Conservation (phyloP, 2,888 invertebrate species). For the Microchrysa polita region DNA sequence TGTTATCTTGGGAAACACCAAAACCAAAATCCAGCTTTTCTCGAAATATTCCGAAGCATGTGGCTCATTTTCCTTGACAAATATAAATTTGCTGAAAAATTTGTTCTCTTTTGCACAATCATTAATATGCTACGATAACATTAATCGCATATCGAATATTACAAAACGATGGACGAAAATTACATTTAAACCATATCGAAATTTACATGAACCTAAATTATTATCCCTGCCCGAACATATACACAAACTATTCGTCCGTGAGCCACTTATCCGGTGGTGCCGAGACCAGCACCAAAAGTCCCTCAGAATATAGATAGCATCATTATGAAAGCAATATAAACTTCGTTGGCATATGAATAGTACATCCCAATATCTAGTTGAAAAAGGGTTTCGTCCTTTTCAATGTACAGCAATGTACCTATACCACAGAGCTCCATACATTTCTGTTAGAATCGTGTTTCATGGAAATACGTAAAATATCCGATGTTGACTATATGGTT, state of each 20-base stretch:
- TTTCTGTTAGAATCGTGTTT: constrained; percentile 9
- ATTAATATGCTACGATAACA: no score
- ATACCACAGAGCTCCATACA: neutral
- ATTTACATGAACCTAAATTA: no score
- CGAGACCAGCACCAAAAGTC: constrained; percentile 1
- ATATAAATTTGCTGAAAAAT: no score
- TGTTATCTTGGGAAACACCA: no score
- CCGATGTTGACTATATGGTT: neutral
- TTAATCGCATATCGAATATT: no score
- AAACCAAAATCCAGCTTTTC: no score
- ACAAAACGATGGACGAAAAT: no score
- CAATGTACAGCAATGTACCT: neutral
- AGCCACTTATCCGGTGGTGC: constrained; percentile 19
- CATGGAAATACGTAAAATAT: constrained; percentile 19
- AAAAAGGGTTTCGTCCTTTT: neutral
- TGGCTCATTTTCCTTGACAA: no score
- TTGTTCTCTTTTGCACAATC: no score
- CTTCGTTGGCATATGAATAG: constrained; percentile 11
- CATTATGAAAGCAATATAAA: constrained; percentile 37
- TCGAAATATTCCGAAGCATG: no score
- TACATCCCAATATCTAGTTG: neutral
- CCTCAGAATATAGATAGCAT: constrained; percentile 26
- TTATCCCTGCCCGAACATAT: no score
- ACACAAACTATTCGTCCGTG: neutral
- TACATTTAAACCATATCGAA: no score